These are phyloP conservation scores for Xiphophorus couchianus DNA, from an alignment of 2,113 vertebrate species.

Conservation along the genomic window DNA sequence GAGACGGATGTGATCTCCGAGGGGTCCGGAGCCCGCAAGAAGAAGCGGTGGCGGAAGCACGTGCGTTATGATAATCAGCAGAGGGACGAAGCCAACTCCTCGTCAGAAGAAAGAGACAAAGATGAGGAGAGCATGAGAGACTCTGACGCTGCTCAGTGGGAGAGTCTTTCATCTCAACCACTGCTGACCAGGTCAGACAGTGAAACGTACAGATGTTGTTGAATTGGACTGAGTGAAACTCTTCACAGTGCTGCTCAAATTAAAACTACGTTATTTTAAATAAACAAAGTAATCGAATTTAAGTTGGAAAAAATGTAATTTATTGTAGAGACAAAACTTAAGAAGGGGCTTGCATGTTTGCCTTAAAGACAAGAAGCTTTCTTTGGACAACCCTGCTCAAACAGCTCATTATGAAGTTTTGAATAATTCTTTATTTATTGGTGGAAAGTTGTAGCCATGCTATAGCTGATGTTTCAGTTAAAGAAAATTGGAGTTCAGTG, in stretches of 20 bases:
- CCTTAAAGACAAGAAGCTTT: no score
- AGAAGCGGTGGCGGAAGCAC: constrained; percentile 80
- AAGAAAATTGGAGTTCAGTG: not conserved
- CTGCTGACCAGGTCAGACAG: constrained; percentile 70
- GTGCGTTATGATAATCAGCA: constrained; percentile 66
- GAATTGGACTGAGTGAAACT: not conserved
- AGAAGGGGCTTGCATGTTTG: no score
- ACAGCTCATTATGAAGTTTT: no score
- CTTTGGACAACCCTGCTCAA: no score
- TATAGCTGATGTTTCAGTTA: not conserved
- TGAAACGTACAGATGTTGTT: not conserved
- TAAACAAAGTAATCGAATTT: not conserved
- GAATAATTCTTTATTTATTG: no score
- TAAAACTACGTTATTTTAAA: not conserved
- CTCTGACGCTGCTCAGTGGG: constrained; percentile 45
- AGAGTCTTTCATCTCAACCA: constrained; percentile 46
- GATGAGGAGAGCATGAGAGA: constrained; percentile 76
- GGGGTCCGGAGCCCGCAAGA: constrained; percentile 63
- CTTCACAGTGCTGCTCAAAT: not conserved
- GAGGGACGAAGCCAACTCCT: constrained; percentile 58
- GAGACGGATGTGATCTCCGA: constrained; percentile 23
- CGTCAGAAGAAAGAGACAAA: constrained; percentile 80
- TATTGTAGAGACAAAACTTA: not conserved
- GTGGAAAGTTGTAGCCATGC: no score
- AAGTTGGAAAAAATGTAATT: not conserved